Percentiles rank a stretch among this genome's conserved stretches.
Evolutionary conservation across 2,797 vertebrate species (phyloP).

Genomic region (Pteronotus mesoamericanus): DNA sequence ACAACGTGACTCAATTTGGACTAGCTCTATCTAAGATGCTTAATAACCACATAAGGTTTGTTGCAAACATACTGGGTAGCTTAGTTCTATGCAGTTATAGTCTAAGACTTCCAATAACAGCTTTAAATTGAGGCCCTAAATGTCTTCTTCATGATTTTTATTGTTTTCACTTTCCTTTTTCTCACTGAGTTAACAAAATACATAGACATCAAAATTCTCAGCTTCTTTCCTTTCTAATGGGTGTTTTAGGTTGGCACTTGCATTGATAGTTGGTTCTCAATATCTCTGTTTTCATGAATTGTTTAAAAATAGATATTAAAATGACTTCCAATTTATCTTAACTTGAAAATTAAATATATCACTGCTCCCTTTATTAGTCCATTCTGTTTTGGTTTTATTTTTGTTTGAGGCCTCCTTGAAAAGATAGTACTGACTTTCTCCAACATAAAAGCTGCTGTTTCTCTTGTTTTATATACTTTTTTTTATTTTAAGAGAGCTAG

Average conservation of each 20-base stretch:
- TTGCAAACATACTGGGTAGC: background rate
- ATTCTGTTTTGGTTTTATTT: background rate
- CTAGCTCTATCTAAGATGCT: background rate
- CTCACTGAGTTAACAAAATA: background rate
- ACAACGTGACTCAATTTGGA: background rate
- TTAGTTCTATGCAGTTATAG: background rate
- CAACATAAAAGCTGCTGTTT: background rate
- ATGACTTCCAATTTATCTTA: background rate
- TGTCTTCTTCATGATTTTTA: background rate
- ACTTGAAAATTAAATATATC: background rate
- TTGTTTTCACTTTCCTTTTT: slow-evolving; percentile 22
- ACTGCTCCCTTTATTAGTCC: background rate
- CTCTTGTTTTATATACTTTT: background rate
- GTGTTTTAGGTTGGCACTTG: background rate
- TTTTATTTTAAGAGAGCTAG: background rate
- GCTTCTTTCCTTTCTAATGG: background rate
- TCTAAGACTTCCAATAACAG: background rate
- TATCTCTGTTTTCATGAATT: background rate
- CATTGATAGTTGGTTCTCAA: background rate
- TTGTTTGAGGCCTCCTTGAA: background rate
- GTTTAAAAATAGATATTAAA: background rate
- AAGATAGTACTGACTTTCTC: background rate
- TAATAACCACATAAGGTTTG: background rate
- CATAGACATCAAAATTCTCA: background rate
- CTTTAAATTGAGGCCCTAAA: background rate